phyloP scores from a whole-genome alignment of 2,113 vertebrate genomes.

The Scolopax mira region DNA sequence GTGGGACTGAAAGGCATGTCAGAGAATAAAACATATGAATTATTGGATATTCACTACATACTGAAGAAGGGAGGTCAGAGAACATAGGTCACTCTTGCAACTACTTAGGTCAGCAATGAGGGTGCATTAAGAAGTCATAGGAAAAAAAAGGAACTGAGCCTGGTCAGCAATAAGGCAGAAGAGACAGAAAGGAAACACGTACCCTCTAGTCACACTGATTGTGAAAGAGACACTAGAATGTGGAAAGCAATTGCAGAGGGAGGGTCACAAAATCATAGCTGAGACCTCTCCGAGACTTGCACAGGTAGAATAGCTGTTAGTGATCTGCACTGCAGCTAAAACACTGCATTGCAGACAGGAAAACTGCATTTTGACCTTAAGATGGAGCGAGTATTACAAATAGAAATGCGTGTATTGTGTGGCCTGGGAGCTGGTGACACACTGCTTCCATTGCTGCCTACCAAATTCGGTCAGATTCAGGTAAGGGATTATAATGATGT shows the following conservation, averaged over 20 bases:
- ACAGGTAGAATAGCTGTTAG: background rate
- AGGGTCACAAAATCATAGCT: background rate
- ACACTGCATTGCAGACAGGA: slow-evolving; percentile 50
- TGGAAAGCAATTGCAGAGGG: background rate
- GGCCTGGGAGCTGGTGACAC: background rate
- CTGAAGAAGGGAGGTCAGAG: background rate
- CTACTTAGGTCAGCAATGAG: background rate
- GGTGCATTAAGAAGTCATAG: background rate
- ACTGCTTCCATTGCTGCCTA: background rate
- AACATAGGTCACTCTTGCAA: background rate
- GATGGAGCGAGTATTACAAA: background rate
- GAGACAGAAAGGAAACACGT: background rate
- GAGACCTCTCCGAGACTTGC: slow-evolving; percentile 18
- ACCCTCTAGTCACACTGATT: background rate
- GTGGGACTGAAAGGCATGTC: background rate
- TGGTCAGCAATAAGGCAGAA: background rate
- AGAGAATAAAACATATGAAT: background rate
- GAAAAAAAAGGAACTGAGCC: background rate
- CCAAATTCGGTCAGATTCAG: background rate
- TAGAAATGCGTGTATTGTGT: background rate
- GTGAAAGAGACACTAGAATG: background rate
- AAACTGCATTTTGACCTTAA: background rate
- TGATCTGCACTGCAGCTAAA: slow-evolving; percentile 52
- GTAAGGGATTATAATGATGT: background rate
- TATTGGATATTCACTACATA: background rate